These are phyloP conservation scores for Aleiodes alternator DNA, from an alignment of 2,888 invertebrate genomes.

Conservation along the genomic window DNA sequence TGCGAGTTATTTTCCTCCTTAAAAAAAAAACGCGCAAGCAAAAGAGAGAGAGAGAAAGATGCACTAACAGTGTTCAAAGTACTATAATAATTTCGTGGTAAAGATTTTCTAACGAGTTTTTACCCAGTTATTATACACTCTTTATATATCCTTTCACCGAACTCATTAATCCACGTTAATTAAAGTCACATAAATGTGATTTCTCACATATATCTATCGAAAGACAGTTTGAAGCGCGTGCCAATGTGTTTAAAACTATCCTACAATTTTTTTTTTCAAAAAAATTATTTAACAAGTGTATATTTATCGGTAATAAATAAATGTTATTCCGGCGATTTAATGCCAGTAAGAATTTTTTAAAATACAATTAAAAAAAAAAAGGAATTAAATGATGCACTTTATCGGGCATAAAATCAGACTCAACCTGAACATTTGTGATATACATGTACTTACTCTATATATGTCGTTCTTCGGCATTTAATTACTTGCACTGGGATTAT, in stretches of 20 bases:
- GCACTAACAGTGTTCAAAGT: background rate
- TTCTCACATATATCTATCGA: constrained; percentile 30
- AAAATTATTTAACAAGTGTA: no score
- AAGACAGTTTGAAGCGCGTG: constrained; percentile 37
- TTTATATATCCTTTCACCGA: constrained; percentile 48
- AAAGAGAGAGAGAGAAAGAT: background rate
- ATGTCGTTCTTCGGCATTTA: constrained; percentile 55
- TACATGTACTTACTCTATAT: constrained; percentile 29
- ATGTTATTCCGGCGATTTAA: constrained; percentile 7
- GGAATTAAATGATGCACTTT: constrained; percentile 19
- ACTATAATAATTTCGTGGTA: constrained; percentile 48
- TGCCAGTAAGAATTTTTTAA: background rate
- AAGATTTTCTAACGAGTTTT: constrained; percentile 45
- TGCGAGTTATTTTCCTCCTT: constrained; percentile 46
- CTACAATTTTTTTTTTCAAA: no score
- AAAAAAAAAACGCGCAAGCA: background rate
- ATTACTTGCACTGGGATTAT: constrained; percentile 56
- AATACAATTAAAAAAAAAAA: background rate
- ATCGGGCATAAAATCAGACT: constrained; percentile 20
- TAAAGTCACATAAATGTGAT: constrained; percentile 38
- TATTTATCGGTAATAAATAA: background rate
- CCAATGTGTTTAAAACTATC: background rate
- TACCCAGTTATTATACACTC: constrained; percentile 37
- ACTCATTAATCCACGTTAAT: constrained; percentile 51
- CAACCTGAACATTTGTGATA: constrained; percentile 32